Conservation (phyloP, 2,113 vertebrate species). For the Chaetops frenatus region DNA sequence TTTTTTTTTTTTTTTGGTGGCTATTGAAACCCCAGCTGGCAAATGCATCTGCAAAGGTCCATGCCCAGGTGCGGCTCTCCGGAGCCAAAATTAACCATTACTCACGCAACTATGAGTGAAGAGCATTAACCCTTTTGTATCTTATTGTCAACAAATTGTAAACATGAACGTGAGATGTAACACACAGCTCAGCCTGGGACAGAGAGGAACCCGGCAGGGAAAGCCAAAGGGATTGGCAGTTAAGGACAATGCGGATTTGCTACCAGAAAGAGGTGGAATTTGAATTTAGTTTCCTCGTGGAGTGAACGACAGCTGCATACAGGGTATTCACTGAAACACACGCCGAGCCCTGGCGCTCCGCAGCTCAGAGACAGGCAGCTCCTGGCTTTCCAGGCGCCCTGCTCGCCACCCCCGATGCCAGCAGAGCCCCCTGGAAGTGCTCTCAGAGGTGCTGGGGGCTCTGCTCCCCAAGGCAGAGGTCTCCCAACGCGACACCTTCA, state of each 20-base stretch:
- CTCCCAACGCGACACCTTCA: fast-evolving
- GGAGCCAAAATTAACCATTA: neutral
- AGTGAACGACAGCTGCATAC: fast-evolving
- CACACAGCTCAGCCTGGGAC: fast-evolving
- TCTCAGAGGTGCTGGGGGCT: neutral
- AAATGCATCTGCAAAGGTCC: neutral
- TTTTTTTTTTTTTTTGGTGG: neutral
- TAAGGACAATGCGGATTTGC: neutral
- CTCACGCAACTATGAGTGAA: neutral
- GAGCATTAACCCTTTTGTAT: neutral
- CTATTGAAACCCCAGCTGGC: neutral
- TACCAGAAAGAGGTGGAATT: neutral
- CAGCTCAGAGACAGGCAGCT: neutral
- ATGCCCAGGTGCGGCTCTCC: neutral
- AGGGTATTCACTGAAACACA: too few relatives aligned
- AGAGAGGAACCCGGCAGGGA: neutral
- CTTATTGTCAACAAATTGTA: neutral
- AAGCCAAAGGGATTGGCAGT: neutral
- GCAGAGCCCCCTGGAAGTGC: neutral
- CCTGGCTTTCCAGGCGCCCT: neutral
- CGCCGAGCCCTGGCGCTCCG: neutral
- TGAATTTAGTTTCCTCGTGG: neutral
- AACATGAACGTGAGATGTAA: neutral
- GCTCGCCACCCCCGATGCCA: neutral
- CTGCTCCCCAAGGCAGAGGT: neutral